A percentile compares a stretch with the other conserved stretches of the same genome.
Conservation (phyloP, 2,797 vertebrate genomes). For the Esox masquinongy region DNA sequence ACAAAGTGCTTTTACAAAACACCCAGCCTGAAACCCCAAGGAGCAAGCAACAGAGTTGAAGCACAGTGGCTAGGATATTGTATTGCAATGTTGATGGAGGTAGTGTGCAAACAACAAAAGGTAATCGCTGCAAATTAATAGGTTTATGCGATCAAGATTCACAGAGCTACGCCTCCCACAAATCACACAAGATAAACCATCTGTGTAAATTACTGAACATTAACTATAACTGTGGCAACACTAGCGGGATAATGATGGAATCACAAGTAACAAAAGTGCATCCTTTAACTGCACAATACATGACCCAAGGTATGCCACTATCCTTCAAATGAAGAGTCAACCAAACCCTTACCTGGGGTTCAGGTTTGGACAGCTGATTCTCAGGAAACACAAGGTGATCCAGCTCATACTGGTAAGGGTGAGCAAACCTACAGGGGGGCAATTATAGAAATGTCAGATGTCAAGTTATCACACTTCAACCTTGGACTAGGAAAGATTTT, state of each 20-base stretch:
- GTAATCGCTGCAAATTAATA: neutral
- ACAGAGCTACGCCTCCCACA: neutral
- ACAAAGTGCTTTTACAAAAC: no score
- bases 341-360: slow-evolving; percentile 77
- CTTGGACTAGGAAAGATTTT: neutral
- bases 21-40: no score
- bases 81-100: neutral
- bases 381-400: slow-evolving; percentile 82
- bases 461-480: neutral
- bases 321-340: neutral
- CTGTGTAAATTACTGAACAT: neutral
- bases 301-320: no score
- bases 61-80: neutral
- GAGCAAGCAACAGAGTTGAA: no score
- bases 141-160: neutral
- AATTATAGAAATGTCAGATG: neutral
- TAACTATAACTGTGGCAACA: neutral
- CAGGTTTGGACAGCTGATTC: slow-evolving; percentile 78
- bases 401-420: slow-evolving; percentile 93
- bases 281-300: neutral
- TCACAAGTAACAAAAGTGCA: neutral
- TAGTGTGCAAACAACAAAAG: neutral
- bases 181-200: neutral
- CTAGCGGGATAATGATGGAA: neutral
- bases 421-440: slow-evolving; percentile 82